Base-by-base conservation (phyloP, 2,888 invertebrate species). In the Hirtodrosophila cameraria region DNA sequence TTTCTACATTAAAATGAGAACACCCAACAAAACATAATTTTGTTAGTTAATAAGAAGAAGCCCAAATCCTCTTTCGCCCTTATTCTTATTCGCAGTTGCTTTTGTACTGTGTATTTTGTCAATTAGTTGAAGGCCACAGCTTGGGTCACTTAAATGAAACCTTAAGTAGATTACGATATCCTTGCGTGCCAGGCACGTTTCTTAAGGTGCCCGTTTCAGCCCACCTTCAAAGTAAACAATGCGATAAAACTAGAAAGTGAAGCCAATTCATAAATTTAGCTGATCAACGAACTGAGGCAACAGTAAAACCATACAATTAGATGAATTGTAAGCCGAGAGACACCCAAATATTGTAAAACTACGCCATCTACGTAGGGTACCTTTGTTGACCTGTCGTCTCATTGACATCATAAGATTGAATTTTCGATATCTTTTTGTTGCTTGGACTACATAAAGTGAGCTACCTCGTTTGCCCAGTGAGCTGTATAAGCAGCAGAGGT, bases 1-100 rank as follows among this genome's bases (percentile, higher is more conserved):
- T 67, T 38, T 53, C 48, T 50, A 20, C 23, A 55, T 30, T 16
- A 16, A 11, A 38, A n/a, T n/a, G n/a, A n/a, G n/a, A n/a, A n/a
- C n/a, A n/a, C n/a, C n/a, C n/a, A n/a, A n/a, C n/a, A n/a, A 60
- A 62, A 25, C 66, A 58, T 66, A 71, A 75, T 76, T 71, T 71
- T 61, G 76, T 73, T 73, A 71, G 66, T 72, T 73, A 75, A 31
- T 33, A n/a, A n/a, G n/a, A 33, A 9, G 35, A 49, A 49, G 35
- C 31, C 55, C 27, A 15, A 13, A 38, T 16, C 6, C 7, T 15
- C 5, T 12, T 3, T 18, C 15, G 18, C 15, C 7, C 18, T 18
- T 7, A 2, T 7, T 39, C 9, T 30, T 27, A 2, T 15, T 9
- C 7, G 13, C 13, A 12, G 9, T 4, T 7, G 16, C 18, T 27